These are phyloP conservation scores for Ovibos moschatus DNA, from an alignment of 2,113 vertebrate species.

Conservation along the genomic window DNA sequence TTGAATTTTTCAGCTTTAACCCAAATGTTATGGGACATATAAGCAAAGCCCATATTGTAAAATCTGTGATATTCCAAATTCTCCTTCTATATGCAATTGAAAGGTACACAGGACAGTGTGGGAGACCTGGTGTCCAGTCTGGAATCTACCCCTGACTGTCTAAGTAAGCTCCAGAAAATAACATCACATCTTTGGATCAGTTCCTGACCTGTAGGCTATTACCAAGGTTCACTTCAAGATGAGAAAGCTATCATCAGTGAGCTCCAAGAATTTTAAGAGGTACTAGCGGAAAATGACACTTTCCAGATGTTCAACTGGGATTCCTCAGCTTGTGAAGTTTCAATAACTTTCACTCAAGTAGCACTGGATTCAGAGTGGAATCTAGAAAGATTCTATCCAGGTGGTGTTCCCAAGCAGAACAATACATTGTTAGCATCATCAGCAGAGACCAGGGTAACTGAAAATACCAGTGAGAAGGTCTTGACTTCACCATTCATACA, in stretches of 20 bases:
- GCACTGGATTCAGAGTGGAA: neutral
- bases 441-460: neutral
- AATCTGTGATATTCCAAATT: neutral
- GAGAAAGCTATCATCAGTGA: neutral
- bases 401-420: neutral
- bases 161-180: neutral
- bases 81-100: neutral
- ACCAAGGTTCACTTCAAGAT: neutral
- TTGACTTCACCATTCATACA: neutral
- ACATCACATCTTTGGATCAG: neutral
- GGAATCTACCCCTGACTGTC: neutral
- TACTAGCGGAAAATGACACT: neutral
- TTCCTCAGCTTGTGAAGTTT: neutral
- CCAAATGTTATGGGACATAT: neutral
- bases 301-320: neutral
- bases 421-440: neutral
- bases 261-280: neutral
- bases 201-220: neutral
- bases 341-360: neutral
- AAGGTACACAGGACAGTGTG: neutral
- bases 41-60: neutral
- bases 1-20: neutral
- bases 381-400: neutral
- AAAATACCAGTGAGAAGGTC: neutral
- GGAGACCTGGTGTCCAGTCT: neutral